Percentiles rank a stretch among this genome's conserved stretches.
Conservation (phyloP, 2,888 invertebrate genomes). For the Megamerina dolium region DNA sequence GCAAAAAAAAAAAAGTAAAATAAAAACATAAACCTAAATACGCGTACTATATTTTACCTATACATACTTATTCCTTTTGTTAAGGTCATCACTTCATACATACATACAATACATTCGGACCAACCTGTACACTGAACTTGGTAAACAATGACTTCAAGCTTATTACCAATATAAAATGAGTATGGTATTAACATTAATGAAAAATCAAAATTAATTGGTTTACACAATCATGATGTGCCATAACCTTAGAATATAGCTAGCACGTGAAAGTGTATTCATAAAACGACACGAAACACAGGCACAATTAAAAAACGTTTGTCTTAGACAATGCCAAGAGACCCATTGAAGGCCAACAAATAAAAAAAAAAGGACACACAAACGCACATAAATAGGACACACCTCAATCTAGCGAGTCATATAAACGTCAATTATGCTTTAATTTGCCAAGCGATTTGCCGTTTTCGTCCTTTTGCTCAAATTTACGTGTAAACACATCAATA, state of each 20-base stretch:
- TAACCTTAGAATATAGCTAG: no score
- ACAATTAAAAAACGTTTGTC: conserved; percentile 12
- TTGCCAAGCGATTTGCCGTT: conserved; percentile 3
- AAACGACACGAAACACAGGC: background rate
- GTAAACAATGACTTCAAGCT: no score
- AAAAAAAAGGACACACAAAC: conserved; percentile 5
- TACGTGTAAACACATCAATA: no score
- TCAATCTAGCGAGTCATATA: conserved; percentile 22
- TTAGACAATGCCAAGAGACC: background rate
- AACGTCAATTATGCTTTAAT: conserved; percentile 16
- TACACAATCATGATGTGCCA: conserved; percentile 3
- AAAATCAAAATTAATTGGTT: conserved; percentile 40
- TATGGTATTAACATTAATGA: conserved; percentile 8
- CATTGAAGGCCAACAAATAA: conserved; percentile 10
- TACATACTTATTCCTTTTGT: no score
- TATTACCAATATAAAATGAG: conserved; percentile 13
- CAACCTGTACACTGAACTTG: no score
- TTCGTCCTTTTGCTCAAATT: no score
- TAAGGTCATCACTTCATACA: no score
- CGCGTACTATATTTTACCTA: no score
- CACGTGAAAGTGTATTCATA: no score
- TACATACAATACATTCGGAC: no score
- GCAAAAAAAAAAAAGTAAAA: no score
- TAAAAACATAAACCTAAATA: no score
- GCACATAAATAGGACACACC: conserved; percentile 20